A percentile compares a stretch with the other conserved stretches of the same genome.
phyloP scores from a whole-genome alignment of 2,797 vertebrate species.

The Dipus sagitta region DNA sequence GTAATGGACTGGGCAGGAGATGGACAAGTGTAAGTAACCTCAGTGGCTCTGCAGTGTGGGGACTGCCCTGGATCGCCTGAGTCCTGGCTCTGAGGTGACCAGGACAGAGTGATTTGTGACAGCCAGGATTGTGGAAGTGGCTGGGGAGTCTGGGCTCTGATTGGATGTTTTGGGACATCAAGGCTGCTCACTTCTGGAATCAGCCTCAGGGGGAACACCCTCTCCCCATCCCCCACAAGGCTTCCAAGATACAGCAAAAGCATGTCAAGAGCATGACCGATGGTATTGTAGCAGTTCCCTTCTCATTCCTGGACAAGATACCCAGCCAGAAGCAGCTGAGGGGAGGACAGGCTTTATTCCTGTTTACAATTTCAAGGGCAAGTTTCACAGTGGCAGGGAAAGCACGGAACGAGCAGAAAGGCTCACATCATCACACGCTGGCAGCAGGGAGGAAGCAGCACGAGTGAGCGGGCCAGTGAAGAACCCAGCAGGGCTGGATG shows the following conservation, averaged over 20 bases:
- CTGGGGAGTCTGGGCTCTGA: neutral
- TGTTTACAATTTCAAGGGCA: too few relatives aligned
- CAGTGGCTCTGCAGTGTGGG: neutral
- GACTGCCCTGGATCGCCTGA: neutral
- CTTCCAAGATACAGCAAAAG: neutral
- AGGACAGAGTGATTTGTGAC: neutral
- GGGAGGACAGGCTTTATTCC: too few relatives aligned
- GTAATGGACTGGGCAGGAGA: neutral
- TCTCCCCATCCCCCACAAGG: neutral
- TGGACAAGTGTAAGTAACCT: neutral
- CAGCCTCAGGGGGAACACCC: neutral
- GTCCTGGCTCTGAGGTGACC: neutral
- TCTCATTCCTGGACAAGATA: too few relatives aligned
- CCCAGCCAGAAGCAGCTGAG: too few relatives aligned
- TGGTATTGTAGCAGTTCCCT: too few relatives aligned
- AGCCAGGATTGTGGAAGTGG: neutral
- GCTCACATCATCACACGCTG: too few relatives aligned
- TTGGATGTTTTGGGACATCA: rapidly evolving
- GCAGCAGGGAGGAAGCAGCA: too few relatives aligned
- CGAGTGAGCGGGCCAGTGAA: too few relatives aligned
- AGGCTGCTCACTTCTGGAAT: neutral
- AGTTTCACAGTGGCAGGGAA: too few relatives aligned
- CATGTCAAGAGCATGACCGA: neutral
- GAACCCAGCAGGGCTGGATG: too few relatives aligned
- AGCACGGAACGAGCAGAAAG: too few relatives aligned